A percentile compares a stretch with the other conserved stretches of the same genome.
Evolutionary conservation across 2,113 vertebrate species (phyloP).

Genomic region (Alaudala cheleensis): DNA sequence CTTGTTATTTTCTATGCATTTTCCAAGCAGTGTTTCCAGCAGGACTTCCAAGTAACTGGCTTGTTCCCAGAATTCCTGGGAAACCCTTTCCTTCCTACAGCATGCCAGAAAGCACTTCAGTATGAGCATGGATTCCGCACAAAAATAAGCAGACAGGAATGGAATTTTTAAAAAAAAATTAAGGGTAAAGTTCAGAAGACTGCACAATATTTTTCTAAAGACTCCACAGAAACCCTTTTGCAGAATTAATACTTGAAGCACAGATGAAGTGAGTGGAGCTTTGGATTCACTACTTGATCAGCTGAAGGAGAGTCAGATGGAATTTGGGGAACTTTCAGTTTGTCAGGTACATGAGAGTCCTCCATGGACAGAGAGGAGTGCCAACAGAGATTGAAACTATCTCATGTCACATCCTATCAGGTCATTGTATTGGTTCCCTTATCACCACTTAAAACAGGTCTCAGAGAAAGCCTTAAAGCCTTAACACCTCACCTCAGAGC

Average conservation of each 20-base stretch:
- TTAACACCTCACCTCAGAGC: not conserved
- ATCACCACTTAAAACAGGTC: not conserved
- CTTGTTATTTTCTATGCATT: not conserved
- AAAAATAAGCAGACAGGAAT: not conserved
- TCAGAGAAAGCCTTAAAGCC: not conserved
- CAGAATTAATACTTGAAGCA: not conserved
- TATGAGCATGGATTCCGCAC: not conserved
- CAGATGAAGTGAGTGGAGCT: not conserved
- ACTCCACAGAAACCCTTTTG: not conserved
- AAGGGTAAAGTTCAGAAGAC: not conserved
- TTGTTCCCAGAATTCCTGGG: not conserved
- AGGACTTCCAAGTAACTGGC: not conserved
- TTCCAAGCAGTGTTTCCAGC: not conserved
- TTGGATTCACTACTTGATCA: not conserved
- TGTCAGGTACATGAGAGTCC: not conserved
- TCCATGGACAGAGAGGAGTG: not conserved
- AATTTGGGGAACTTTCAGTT: not conserved
- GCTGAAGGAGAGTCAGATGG: not conserved
- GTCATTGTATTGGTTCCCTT: rapidly evolving
- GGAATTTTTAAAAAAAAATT: not conserved
- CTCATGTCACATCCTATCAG: not conserved
- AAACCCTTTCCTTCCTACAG: not conserved
- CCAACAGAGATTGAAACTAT: not conserved
- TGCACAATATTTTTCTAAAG: not conserved
- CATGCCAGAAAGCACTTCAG: not conserved